phyloP scores from a whole-genome alignment of 2,113 vertebrate species.

The Salvator merianae region DNA sequence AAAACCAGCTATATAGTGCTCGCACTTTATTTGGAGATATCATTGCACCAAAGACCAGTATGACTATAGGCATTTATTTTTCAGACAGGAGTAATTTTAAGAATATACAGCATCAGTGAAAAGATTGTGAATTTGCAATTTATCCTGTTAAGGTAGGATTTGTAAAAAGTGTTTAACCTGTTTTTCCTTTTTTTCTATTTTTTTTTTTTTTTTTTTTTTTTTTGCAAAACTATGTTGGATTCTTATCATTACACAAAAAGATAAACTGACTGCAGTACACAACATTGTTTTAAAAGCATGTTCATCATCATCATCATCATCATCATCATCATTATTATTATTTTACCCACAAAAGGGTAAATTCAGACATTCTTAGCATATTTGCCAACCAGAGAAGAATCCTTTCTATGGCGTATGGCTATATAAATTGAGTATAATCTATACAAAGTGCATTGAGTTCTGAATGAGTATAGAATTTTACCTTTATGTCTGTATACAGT shows the following conservation, averaged over 20 bases:
- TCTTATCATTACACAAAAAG: not conserved
- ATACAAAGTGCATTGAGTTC: too few species aligned
- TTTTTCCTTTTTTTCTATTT: too few species aligned
- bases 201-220: not conserved
- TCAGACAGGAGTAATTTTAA: conserved; percentile 11
- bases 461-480: too few species aligned
- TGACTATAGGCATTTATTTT: conserved; percentile 26
- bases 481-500: too few species aligned
- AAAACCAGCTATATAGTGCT: conserved; percentile 25
- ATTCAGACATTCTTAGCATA: not conserved
- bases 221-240: not conserved
- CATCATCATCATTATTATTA: not conserved
- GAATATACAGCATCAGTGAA: not conserved
- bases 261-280: conserved; percentile 29
- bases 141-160: not conserved
- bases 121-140: not conserved
- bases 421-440: too few species aligned
- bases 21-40: conserved; percentile 20
- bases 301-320: too few species aligned
- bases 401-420: too few species aligned
- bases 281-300: not conserved
- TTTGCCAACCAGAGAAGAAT: too few species aligned
- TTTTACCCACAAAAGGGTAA: not conserved
- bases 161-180: too few species aligned
- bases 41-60: conserved; percentile 1